phyloP scores from a whole-genome alignment of 2,113 vertebrate genomes.

The Trichechus manatus region DNA sequence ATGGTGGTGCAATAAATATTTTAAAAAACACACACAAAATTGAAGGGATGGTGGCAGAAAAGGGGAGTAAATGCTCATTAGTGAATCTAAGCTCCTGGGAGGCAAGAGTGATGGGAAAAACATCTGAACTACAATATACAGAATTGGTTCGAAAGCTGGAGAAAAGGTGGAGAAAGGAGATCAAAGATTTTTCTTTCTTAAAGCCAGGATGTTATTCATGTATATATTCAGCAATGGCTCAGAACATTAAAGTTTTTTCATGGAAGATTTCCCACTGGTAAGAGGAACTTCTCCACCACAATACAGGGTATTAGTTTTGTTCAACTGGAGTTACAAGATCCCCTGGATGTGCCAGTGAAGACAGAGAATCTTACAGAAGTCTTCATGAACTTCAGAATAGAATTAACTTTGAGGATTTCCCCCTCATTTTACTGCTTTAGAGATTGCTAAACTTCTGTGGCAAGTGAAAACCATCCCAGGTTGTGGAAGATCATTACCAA shows the following conservation, averaged over 20 bases:
- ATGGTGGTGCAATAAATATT: neutral
- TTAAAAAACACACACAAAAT: neutral
- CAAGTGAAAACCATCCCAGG: neutral
- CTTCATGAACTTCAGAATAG: neutral
- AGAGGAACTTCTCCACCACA: neutral
- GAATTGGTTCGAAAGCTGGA: neutral
- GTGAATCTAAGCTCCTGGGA: neutral
- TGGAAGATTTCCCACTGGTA: neutral
- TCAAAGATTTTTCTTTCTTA: neutral
- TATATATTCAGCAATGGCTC: neutral
- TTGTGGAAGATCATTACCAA: slow-evolving; percentile 1
- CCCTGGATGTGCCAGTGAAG: neutral
- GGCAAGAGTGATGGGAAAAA: neutral
- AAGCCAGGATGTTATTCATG: neutral
- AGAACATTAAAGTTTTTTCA: neutral
- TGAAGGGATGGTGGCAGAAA: neutral
- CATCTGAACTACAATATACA: neutral
- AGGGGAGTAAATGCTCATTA: neutral
- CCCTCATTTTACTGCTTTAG: neutral
- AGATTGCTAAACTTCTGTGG: neutral
- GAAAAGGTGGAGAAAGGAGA: neutral
- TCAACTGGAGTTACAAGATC: neutral
- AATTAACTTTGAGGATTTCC: neutral
- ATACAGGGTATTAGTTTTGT: neutral
- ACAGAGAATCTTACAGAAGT: neutral